Percentiles rank a stretch among this genome's conserved stretches.
Evolutionary conservation across 2,888 invertebrate species (phyloP).

Genomic region (Druceiella hillmani): DNA sequence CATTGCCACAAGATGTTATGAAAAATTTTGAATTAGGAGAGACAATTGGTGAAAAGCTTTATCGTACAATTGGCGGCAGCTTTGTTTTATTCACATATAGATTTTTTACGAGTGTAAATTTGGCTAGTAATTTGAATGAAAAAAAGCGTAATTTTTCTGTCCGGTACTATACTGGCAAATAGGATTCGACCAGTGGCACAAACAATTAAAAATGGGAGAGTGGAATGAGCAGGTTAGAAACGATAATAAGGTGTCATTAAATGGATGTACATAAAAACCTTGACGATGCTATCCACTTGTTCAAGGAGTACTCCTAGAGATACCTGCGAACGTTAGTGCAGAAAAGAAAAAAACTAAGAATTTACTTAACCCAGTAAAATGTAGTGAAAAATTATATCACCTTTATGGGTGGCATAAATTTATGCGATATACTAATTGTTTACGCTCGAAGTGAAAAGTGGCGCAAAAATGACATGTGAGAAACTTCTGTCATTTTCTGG

Average conservation of each 20-base stretch:
- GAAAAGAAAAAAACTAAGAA: too few species aligned
- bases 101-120: constrained; percentile 15
- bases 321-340: constrained; percentile 23
- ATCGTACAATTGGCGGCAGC: constrained; percentile 15
- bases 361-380: constrained; percentile 19
- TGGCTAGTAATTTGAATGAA: too few species aligned
- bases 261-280: too few species aligned
- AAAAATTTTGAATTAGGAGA: constrained; percentile 23
- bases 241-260: constrained; percentile 23
- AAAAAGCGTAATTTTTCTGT: constrained; percentile 16
- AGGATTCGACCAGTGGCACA: constrained; percentile 22
- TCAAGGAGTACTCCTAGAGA: constrained; percentile 21
- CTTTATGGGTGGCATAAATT: constrained; percentile 29
- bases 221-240: constrained; percentile 22
- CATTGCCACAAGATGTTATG: too few species aligned
- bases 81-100: too few species aligned
- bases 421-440: constrained; percentile 27
- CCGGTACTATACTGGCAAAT: constrained; percentile 23
- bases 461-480: too few species aligned
- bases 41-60: constrained; percentile 20
- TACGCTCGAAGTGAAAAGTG: constrained; percentile 26
- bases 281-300: constrained; percentile 26
- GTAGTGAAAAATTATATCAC: constrained; percentile 26
- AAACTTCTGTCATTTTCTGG: too few species aligned
- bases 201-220: constrained; percentile 23